Base-by-base conservation (phyloP, 2,797 vertebrate genomes). In the Neosilurus mollespiculum region DNA sequence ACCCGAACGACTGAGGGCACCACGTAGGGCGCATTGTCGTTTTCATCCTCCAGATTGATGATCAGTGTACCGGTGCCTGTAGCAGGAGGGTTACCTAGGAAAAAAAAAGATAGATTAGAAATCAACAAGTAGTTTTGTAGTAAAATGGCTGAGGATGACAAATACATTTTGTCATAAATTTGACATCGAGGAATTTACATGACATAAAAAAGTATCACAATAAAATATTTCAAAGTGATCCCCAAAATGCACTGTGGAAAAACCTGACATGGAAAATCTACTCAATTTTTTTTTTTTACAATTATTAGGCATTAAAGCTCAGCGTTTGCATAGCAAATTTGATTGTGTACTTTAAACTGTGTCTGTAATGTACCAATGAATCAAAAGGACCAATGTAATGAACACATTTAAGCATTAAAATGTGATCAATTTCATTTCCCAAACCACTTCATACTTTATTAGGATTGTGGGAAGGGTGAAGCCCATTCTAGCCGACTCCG, bases 1-100 rank as follows among this genome's bases (percentile, higher is more conserved):
- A 99, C 96, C 49, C 93, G 95, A 0, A 96, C 96, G 56, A 96
- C 93, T 0, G 95, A 95, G 12, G 97, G 97, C 37, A 96, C 94
- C 70, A 99, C 95, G 43, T 94, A 95, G 4, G 97, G 98, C 1
- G 96, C 94, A 0, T 99, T 98, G 91, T 99, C 98, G 1, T 99
- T 99, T 89, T 96, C 96, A 24, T 99, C 98, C 61, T 97, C 96
- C 91, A 99, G 90, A 11, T 93, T 93, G 76, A 99, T 95, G 86
- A 97, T 92, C 90, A 99, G 86, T 0, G 97, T 97, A 59, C 98
- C 98, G 0, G 97, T 99, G 0, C 98, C 97, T 0, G 98, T 98
- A 5, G 98, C 97, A 0, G 96, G 95, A 70, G 98, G 98, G 88
- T 89, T 94, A 83, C 98, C 98, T 99, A 15, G 9, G 56, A 70